These are phyloP conservation scores for Encarsia formosa DNA, from an alignment of 2,888 invertebrate species.

Conservation along the genomic window DNA sequence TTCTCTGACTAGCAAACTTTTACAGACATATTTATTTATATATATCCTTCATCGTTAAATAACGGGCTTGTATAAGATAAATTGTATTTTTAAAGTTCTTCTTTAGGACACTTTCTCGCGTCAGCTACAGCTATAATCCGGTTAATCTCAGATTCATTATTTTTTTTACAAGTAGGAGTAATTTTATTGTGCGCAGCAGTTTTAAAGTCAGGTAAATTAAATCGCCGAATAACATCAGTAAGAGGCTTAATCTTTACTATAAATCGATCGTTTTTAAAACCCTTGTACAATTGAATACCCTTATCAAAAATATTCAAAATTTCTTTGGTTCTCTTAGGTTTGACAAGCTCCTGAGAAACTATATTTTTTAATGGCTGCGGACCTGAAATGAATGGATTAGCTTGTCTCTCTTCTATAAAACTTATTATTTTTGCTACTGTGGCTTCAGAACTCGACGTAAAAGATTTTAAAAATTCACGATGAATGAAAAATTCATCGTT, in stretches of 20 bases:
- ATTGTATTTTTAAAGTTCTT: neutral
- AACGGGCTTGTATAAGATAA: neutral
- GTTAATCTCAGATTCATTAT: neutral
- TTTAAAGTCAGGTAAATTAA: slow-evolving; percentile 3
- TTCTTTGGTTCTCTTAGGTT: neutral
- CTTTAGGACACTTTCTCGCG: neutral
- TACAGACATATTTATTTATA: slow-evolving; percentile 4
- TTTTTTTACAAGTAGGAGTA: neutral
- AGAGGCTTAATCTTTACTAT: neutral
- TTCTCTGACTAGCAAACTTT: slow-evolving; percentile 1
- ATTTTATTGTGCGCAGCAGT: neutral
- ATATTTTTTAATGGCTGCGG: neutral
- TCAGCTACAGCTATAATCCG: neutral
- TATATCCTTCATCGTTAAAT: slow-evolving; percentile 2
- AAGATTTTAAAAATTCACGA: neutral
- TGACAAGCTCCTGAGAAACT: neutral
- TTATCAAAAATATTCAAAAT: slow-evolving; percentile 3
- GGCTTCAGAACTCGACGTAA: neutral
- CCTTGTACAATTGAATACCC: neutral
- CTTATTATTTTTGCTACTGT: neutral
- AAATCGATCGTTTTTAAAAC: neutral
- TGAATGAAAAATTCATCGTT: neutral
- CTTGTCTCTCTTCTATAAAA: neutral
- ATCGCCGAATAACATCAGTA: neutral
- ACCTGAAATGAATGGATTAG: slow-evolving; percentile 1